A percentile compares a stretch with the other conserved stretches of the same genome.
Evolutionary conservation across 2,113 vertebrate genomes (phyloP).

Genomic region (Eira barbara): DNA sequence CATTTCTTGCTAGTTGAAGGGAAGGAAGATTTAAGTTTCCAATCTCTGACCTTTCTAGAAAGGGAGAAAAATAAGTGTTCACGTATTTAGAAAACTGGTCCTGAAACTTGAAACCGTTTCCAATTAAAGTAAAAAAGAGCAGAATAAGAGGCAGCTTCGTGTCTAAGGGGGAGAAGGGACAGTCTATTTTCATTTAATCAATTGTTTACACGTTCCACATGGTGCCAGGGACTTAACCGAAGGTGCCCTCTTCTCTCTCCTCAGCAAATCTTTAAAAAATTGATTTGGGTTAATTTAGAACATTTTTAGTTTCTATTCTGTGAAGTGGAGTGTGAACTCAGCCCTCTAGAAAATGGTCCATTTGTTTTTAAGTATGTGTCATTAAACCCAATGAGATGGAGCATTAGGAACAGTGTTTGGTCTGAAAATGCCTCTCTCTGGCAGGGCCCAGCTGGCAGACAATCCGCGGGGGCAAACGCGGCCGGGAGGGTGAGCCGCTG

Average conservation of each 20-base stretch:
- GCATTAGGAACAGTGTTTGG: not conserved
- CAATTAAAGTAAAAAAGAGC: not conserved
- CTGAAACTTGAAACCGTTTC: not conserved
- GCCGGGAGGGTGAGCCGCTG: not conserved
- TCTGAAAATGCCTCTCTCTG: not conserved
- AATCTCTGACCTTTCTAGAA: not conserved
- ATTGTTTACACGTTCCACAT: not conserved
- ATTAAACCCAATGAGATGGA: conserved; percentile 12
- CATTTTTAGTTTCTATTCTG: not conserved
- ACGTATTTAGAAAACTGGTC: not conserved
- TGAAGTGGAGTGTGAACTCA: not conserved
- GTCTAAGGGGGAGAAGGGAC: not conserved
- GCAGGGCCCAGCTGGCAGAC: not conserved
- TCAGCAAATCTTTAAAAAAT: conserved; percentile 33
- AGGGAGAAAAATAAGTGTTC: not conserved
- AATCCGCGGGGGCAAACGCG: not conserved
- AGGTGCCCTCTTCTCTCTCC: not conserved
- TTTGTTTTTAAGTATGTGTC: conserved; percentile 36
- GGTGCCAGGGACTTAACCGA: not conserved
- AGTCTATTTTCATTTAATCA: not conserved
- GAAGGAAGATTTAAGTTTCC: not conserved
- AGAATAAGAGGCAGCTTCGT: not conserved
- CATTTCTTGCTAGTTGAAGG: not conserved
- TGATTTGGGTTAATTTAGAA: conserved; percentile 29
- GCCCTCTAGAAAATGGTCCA: not conserved